phyloP scores from a whole-genome alignment of 2,113 vertebrate genomes.

The Aleadryas rufinucha region DNA sequence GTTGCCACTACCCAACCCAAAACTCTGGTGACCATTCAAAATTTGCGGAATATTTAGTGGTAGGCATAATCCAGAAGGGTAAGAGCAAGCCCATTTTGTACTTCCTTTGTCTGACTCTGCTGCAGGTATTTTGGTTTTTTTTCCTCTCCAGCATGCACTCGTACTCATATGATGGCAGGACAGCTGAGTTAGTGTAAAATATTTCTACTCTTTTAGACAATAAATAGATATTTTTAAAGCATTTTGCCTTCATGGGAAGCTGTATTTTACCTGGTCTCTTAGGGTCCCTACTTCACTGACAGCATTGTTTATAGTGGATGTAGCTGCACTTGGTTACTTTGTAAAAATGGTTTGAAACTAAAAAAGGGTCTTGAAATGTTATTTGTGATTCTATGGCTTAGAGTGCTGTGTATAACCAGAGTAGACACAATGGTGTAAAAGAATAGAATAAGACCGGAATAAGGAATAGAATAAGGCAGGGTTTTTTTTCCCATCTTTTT shows the following conservation, averaged over 20 bases:
- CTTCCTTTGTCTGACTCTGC: background rate
- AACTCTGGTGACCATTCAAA: background rate
- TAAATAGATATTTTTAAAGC: background rate
- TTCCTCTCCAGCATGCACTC: background rate
- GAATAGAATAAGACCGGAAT: background rate
- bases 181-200: background rate
- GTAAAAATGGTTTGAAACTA: background rate
- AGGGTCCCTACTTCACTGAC: background rate
- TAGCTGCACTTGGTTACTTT: background rate
- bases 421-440: background rate
- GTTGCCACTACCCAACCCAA: background rate
- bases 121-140: background rate
- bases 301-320: background rate
- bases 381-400: background rate
- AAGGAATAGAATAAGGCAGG: background rate
- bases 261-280: background rate
- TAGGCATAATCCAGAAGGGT: background rate
- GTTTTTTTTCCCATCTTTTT: too few species aligned
- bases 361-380: background rate
- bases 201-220: background rate
- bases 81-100: fast-evolving
- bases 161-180: background rate
- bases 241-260: background rate
- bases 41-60: background rate
- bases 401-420: background rate